Evolutionary conservation across 2,797 vertebrate species (phyloP).

Genomic region (Lepilemur septentrionalis): DNA sequence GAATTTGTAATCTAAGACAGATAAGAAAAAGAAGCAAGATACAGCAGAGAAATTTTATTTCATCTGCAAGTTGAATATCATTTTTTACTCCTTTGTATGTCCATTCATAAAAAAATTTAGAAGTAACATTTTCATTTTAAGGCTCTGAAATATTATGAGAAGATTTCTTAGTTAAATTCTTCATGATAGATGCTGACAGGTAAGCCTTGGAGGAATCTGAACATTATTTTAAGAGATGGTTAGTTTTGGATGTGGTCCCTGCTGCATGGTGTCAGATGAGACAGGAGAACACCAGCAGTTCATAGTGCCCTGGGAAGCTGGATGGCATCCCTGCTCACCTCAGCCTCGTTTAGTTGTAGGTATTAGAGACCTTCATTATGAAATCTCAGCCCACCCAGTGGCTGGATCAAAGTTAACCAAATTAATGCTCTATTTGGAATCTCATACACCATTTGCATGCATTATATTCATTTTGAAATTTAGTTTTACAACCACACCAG

Average conservation of each 20-base stretch:
- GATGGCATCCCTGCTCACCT: neutral
- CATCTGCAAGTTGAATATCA: neutral
- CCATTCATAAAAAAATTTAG: neutral
- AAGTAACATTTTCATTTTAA: constrained; percentile 10
- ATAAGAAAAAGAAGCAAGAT: neutral
- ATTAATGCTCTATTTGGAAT: neutral
- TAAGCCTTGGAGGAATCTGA: neutral
- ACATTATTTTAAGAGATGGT: neutral
- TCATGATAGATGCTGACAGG: neutral
- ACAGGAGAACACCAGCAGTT: neutral
- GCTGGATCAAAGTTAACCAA: neutral
- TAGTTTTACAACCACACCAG: neutral
- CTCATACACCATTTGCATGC: neutral
- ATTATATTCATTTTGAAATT: neutral
- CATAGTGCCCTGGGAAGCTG: neutral
- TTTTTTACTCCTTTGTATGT: constrained; percentile 7
- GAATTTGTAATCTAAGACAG: neutral
- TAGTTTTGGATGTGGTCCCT: neutral
- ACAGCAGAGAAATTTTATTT: neutral
- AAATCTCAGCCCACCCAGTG: neutral
- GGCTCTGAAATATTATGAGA: neutral
- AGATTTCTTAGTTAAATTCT: neutral
- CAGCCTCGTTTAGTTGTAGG: neutral
- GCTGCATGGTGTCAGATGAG: neutral
- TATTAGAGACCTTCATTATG: neutral